Conservation (phyloP, 2,113 vertebrate genomes). For the Equus przewalskii region DNA sequence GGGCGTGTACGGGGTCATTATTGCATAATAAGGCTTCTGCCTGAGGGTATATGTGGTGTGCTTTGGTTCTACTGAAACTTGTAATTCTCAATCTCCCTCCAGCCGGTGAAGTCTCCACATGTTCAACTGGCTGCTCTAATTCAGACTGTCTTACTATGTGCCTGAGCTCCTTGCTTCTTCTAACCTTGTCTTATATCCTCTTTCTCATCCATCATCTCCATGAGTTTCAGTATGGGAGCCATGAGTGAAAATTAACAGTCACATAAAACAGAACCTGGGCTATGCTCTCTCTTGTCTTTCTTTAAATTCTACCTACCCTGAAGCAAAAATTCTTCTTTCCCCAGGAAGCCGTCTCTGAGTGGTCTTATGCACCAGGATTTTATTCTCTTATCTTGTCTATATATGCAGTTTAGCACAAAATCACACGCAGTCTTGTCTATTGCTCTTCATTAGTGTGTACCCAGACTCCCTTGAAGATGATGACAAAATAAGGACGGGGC, state of each 20-base stretch:
- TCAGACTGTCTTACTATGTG: background rate
- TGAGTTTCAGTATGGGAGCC: background rate
- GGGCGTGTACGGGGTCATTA: fast-evolving
- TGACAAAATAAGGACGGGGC: background rate
- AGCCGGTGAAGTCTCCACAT: background rate
- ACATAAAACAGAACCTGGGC: background rate
- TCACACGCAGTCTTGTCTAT: background rate
- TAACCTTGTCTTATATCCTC: background rate
- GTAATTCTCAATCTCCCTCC: background rate
- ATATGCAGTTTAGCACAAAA: background rate
- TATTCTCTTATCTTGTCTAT: background rate
- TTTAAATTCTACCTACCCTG: background rate
- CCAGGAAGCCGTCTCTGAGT: background rate
- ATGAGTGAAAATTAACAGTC: background rate
- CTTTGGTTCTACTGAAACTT: background rate
- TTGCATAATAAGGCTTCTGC: background rate
- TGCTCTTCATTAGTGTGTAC: background rate
- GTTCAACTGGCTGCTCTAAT: background rate
- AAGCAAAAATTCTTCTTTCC: background rate
- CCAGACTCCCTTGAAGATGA: background rate
- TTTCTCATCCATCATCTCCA: background rate
- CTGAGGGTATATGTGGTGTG: too few species aligned
- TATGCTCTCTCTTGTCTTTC: background rate
- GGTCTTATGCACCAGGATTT: background rate
- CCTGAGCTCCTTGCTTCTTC: background rate